phyloP scores from a whole-genome alignment of 2,888 invertebrate genomes.

The Dasysyrphus albostriatus region DNA sequence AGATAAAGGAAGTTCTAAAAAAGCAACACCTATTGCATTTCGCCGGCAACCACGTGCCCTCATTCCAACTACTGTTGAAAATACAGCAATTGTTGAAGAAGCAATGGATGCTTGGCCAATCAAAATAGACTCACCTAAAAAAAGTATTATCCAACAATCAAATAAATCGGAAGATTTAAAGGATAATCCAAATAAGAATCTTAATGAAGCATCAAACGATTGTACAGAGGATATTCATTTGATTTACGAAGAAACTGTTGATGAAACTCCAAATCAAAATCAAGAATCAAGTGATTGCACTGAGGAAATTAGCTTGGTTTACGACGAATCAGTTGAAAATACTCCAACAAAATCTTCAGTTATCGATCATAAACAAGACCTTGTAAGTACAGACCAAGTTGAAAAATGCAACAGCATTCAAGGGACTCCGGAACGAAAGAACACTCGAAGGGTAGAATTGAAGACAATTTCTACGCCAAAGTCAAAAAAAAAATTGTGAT shows the following conservation, averaged over 20 bases:
- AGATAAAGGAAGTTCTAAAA: slow-evolving; percentile 46
- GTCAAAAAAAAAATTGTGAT: slow-evolving; percentile 85
- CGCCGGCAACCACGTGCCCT: slow-evolving; percentile 81
- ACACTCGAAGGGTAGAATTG: slow-evolving; percentile 88
- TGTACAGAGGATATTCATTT: slow-evolving; percentile 86
- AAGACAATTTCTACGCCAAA: slow-evolving; percentile 92
- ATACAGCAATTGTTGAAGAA: slow-evolving; percentile 79
- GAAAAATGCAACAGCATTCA: slow-evolving; percentile 72
- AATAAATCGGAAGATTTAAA: slow-evolving; percentile 14
- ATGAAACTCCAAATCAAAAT: slow-evolving; percentile 71
- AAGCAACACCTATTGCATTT: slow-evolving; percentile 81
- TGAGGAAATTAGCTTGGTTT: slow-evolving; percentile 87
- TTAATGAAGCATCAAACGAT: slow-evolving; percentile 78
- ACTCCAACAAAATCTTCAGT: not conserved
- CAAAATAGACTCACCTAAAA: slow-evolving; percentile 32
- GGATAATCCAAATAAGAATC: slow-evolving; percentile 66
- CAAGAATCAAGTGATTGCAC: not conserved
- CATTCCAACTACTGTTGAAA: slow-evolving; percentile 76
- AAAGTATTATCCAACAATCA: not conserved
- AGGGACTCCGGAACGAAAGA: slow-evolving; percentile 83
- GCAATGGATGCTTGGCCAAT: slow-evolving; percentile 82
- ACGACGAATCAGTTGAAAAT: slow-evolving; percentile 85
- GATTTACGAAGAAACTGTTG: slow-evolving; percentile 86
- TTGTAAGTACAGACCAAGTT: not conserved
- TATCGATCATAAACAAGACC: not conserved